Conservation (phyloP, 2,113 vertebrate species). For the Aleadryas rufinucha region DNA sequence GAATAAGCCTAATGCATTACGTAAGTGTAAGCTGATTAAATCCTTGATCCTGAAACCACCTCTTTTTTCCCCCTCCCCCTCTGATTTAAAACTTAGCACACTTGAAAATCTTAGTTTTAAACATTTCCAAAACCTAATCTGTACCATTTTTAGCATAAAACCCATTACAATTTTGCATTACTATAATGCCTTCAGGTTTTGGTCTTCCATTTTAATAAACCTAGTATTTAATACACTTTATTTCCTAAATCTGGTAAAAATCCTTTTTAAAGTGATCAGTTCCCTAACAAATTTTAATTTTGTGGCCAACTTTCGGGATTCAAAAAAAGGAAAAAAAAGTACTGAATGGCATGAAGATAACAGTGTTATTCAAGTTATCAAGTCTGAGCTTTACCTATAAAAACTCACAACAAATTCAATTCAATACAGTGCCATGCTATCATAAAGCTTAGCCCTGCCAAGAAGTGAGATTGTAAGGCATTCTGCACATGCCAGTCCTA, state of each 20-base stretch:
- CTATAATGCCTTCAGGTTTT: background rate
- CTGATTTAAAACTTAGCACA: constrained; percentile 17
- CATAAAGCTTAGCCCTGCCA: background rate
- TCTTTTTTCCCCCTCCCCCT: constrained; percentile 41
- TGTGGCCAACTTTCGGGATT: background rate
- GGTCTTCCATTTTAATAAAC: background rate
- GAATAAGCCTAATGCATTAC: constrained; percentile 62
- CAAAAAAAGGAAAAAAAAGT: background rate
- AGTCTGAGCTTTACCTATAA: background rate
- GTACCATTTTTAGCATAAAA: background rate
- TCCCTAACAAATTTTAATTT: background rate
- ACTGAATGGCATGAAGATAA: background rate
- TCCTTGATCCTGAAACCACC: constrained; percentile 35
- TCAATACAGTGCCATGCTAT: background rate
- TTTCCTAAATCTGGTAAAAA: background rate
- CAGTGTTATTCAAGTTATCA: background rate
- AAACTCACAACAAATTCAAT: background rate
- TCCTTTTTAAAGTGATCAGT: background rate
- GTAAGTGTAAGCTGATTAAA: constrained; percentile 63
- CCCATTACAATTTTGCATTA: background rate
- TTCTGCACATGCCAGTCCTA: background rate
- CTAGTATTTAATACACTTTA: background rate
- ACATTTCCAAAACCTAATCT: background rate
- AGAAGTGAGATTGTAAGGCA: background rate
- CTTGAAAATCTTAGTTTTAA: background rate